A percentile compares a stretch with the other conserved stretches of the same genome.
Conservation (phyloP, 2,888 invertebrate genomes). For the Sinotaia quadrata region DNA sequence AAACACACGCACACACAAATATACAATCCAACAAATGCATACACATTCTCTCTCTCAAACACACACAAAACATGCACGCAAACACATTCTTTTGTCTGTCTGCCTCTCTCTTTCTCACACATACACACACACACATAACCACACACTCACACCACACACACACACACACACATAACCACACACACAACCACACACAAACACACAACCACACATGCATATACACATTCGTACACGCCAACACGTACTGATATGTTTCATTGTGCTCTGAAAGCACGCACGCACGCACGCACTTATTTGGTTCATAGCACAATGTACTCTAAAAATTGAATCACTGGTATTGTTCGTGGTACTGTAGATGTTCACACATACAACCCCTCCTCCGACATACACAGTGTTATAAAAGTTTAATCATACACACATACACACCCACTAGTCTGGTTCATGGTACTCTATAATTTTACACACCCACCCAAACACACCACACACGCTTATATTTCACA, state of each 20-base stretch:
- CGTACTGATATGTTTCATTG: not conserved
- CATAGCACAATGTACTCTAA: too few species aligned
- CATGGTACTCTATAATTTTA: too few species aligned
- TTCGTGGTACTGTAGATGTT: too few species aligned
- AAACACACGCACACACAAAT: not conserved
- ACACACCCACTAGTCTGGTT: too few species aligned
- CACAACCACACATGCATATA: constrained; percentile 2
- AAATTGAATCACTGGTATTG: too few species aligned
- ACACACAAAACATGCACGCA: not conserved
- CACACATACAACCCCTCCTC: too few species aligned
- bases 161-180: constrained; percentile 7
- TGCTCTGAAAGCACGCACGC: not conserved
- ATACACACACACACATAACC: too few species aligned
- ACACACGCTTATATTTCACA: too few species aligned
- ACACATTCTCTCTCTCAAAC: constrained; percentile 1
- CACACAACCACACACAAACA: constrained; percentile 14
- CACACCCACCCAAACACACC: too few species aligned
- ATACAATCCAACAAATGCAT: constrained; percentile 3
- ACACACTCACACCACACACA: not conserved
- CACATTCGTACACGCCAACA: not conserved
- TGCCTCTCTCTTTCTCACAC: too few species aligned
- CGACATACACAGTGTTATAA: not conserved
- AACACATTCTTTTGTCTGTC: not conserved
- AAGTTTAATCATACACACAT: not conserved
- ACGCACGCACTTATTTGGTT: constrained; percentile 1